phyloP scores from a whole-genome alignment of 2,888 invertebrate species.

The Drosophila recens region DNA sequence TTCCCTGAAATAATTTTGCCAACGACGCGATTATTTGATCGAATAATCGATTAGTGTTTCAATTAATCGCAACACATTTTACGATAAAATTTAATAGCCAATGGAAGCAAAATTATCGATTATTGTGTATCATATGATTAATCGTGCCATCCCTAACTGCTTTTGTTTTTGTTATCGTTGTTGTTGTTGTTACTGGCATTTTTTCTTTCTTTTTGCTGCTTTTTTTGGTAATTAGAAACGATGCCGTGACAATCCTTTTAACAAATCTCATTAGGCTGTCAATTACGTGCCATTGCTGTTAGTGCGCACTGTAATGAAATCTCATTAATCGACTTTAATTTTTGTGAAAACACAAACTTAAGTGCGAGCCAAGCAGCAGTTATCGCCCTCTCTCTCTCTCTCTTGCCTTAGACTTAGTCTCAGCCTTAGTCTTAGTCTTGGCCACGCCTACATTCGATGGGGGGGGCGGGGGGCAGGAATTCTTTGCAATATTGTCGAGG shows the following conservation, averaged over 20 bases:
- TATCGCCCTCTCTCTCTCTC: not conserved
- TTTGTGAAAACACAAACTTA: slow-evolving; percentile 59
- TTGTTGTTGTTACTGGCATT: slow-evolving; percentile 5
- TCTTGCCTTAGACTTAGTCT: not conserved
- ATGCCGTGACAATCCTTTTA: slow-evolving; percentile 73
- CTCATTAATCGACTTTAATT: slow-evolving; percentile 77
- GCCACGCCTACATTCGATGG: slow-evolving; percentile 29
- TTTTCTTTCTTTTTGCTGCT: slow-evolving; percentile 18
- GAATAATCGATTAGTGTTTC: too few relatives aligned
- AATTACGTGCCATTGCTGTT: slow-evolving; percentile 69
- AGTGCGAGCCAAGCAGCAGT: slow-evolving; percentile 36
- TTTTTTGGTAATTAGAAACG: slow-evolving; percentile 64
- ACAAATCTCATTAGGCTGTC: slow-evolving; percentile 78
- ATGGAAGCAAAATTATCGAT: too few relatives aligned
- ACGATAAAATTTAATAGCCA: too few relatives aligned
- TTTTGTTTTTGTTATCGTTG: slow-evolving; percentile 6
- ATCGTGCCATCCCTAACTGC: too few relatives aligned
- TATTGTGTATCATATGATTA: too few relatives aligned
- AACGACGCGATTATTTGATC: too few relatives aligned
- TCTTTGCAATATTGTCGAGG: slow-evolving; percentile 60
- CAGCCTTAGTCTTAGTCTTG: not conserved
- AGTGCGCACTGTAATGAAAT: slow-evolving; percentile 62
- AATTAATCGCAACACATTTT: too few relatives aligned
- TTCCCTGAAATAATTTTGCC: too few relatives aligned
- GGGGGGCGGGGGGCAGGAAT: not conserved